Evolutionary conservation across 2,888 invertebrate genomes (phyloP).

Genomic region (Zeuzera pyrina): DNA sequence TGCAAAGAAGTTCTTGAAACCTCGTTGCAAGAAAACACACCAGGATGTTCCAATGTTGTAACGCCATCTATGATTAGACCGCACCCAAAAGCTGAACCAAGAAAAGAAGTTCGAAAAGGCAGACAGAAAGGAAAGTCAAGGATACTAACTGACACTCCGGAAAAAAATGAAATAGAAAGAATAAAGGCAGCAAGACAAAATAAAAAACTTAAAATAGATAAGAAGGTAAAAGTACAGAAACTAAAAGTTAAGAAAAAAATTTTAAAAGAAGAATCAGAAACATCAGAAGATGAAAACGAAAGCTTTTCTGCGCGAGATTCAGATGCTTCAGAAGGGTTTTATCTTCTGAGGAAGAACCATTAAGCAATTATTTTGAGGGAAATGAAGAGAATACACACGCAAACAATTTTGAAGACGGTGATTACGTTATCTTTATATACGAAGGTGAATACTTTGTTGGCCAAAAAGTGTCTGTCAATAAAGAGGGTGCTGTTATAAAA

Average conservation of each 20-base stretch:
- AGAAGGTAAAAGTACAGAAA: slow-evolving; percentile 2
- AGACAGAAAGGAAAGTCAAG: too few relatives aligned
- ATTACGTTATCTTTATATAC: slow-evolving; percentile 2
- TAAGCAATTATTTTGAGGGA: slow-evolving; percentile 6
- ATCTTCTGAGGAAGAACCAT: slow-evolving; percentile 5
- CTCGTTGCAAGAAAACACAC: too few relatives aligned
- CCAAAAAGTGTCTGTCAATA: slow-evolving; percentile 3
- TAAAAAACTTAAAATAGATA: too few relatives aligned
- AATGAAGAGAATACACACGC: slow-evolving; percentile 1
- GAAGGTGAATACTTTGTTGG: slow-evolving; percentile 6
- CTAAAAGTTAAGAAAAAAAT: slow-evolving; percentile 2
- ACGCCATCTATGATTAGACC: too few relatives aligned
- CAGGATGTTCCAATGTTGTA: too few relatives aligned
- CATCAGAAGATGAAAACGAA: slow-evolving; percentile 3
- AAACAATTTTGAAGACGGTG: slow-evolving; percentile 3
- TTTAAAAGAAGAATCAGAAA: slow-evolving; percentile 4
- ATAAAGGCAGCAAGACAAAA: too few relatives aligned
- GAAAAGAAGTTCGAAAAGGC: too few relatives aligned
- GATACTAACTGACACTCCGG: too few relatives aligned
- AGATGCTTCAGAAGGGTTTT: slow-evolving; percentile 3
- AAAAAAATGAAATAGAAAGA: too few relatives aligned
- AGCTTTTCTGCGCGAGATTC: slow-evolving; percentile 4
- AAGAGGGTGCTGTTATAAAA: slow-evolving; percentile 4
- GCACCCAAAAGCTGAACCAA: too few relatives aligned
- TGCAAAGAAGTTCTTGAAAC: too few relatives aligned